phyloP scores from a whole-genome alignment of 2,113 vertebrate species.

The Suncus etruscus region DNA sequence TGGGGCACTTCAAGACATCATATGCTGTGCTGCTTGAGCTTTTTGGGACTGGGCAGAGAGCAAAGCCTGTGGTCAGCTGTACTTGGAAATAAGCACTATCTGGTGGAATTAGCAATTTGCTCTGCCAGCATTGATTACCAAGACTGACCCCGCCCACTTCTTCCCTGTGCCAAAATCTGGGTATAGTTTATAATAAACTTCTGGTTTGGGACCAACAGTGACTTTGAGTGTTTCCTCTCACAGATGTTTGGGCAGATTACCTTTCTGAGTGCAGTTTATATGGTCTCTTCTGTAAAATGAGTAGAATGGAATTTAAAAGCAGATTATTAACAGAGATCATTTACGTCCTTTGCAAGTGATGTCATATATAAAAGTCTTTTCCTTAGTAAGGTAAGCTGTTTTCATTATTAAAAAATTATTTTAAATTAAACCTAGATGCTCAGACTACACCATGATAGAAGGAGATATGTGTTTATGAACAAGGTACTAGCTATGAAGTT shows the following conservation, averaged over 20 bases:
- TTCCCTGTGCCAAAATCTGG: constrained; percentile 53
- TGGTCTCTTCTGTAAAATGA: constrained; percentile 51
- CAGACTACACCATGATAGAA: constrained; percentile 16
- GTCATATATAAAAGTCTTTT: constrained; percentile 45
- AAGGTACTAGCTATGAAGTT: constrained; percentile 14
- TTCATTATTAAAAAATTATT: constrained; percentile 53
- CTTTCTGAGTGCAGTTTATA: constrained; percentile 55
- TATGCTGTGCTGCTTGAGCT: neutral
- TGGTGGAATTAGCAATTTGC: constrained; percentile 31
- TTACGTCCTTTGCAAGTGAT: constrained; percentile 51
- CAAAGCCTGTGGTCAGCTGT: neutral
- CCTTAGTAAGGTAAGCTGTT: constrained; percentile 51
- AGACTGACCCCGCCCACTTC: neutral
- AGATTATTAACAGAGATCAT: constrained; percentile 33
- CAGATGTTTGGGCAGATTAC: constrained; percentile 56
- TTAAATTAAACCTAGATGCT: constrained; percentile 58
- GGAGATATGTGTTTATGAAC: constrained; percentile 3
- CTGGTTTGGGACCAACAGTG: constrained; percentile 42
- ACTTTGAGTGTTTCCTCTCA: constrained; percentile 44
- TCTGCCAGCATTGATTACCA: neutral
- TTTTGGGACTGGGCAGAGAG: neutral
- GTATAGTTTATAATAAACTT: constrained; percentile 61
- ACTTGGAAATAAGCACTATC: neutral
- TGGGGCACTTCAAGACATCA: neutral
- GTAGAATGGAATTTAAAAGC: constrained; percentile 59